Evolutionary conservation across 2,888 invertebrate genomes (phyloP).

Genomic region (Drosophila incognita): DNA sequence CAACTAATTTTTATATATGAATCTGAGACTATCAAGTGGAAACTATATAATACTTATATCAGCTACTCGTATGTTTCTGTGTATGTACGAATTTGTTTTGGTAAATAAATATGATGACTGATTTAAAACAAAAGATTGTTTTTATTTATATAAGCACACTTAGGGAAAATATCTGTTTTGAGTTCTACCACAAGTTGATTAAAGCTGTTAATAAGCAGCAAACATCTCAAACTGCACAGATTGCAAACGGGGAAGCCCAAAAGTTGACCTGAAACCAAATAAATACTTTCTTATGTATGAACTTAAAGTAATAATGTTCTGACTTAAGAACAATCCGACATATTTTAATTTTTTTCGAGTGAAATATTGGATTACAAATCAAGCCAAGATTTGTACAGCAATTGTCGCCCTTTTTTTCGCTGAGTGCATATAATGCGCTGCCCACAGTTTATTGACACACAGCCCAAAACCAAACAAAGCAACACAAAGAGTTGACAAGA

Average conservation of each 20-base stretch:
- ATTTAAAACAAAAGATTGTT: conserved; percentile 48
- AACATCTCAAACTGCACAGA: neutral
- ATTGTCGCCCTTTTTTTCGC: neutral
- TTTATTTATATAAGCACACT: neutral
- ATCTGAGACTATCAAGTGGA: conserved; percentile 46
- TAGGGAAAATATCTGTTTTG: neutral
- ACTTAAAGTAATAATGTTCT: neutral
- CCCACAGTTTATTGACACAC: conserved; percentile 15
- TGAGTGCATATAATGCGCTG: conserved; percentile 5
- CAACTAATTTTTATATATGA: neutral
- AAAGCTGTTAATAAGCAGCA: neutral
- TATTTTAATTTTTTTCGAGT: neutral
- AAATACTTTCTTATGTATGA: neutral
- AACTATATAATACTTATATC: conserved; percentile 40
- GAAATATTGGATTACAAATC: too few relatives aligned
- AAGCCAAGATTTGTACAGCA: neutral
- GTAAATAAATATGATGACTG: conserved; percentile 70
- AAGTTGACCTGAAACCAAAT: neutral
- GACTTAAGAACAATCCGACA: neutral
- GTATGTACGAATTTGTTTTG: conserved; percentile 72
- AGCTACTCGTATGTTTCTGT: conserved; percentile 59
- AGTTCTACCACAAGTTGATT: neutral
- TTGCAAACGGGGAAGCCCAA: too few relatives aligned
- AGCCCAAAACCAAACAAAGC: conserved; percentile 10
- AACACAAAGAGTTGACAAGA: conserved; percentile 23